Evolutionary conservation across 2,888 invertebrate species (phyloP), one percentile per base, ranked within the genome.

Genomic region (Trachelus stipa): DNA sequence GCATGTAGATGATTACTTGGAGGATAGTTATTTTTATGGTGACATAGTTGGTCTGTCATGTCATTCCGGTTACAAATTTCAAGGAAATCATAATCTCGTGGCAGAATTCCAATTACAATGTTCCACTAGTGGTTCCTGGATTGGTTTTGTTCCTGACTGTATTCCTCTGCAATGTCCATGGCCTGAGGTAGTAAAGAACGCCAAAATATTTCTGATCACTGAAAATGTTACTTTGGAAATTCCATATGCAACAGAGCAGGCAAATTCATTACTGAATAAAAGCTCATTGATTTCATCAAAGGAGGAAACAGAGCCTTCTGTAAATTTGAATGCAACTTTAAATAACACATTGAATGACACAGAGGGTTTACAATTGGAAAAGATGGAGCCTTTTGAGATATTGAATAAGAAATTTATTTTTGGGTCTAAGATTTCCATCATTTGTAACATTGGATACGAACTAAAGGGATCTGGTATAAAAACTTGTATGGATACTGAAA

Each of bases 71-170:
- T 89, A 87, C 77, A 89, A 88, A 76, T 87, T 89, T 74, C 81
- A 80, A 23, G 83, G 78, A 1, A 85, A 85, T 80, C 75, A 82
- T 73, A 85, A 83, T 78, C 80, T 84, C 12, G 69, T 84, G 33
- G 80, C 77, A 12, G 86, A 87, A 79, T 86, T 86, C 79, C 84
- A 81, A 31, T 81, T 89, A 6, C 84, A 85, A 11, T 95, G 95
- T 85, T 90, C 93, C 15, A 92, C 93, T 33, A 93, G 94, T 84
- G 94, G 94, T n/a, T 91, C 91, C 73, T 95, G 95, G 95, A 92
- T 92, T 74, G 94, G 94, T 0, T 88, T 92, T 30, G 92, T 92
- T 15, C 93, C 94, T 11, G 89, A 92, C 80, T 95, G 95, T 85
- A 88, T 86, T 35, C 81, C 83, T 4, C 76, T 87, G 0, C 80